Percentiles rank a stretch among this genome's conserved stretches.
Conservation (phyloP, 2,113 vertebrate species). For the Mormoops blainvillei region DNA sequence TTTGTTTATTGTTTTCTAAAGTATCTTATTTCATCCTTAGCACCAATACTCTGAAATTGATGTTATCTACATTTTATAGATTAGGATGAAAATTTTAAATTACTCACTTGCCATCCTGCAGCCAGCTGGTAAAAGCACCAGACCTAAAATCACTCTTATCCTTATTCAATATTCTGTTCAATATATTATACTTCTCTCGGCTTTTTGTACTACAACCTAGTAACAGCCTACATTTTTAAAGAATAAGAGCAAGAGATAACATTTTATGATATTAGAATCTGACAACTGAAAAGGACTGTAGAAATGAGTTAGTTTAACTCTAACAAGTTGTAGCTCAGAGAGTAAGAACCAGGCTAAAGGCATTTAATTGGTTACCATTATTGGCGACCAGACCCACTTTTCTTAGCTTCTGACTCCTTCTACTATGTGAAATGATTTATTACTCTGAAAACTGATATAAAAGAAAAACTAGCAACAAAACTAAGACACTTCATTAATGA, state of each 20-base stretch:
- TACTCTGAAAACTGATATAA: not conserved
- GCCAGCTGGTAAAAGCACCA: not conserved
- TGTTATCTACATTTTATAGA: not conserved
- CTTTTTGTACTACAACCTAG: not conserved
- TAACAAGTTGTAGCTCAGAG: not conserved
- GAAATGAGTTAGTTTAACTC: not conserved
- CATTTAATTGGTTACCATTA: not conserved
- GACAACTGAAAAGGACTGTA: not conserved
- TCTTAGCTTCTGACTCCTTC: not conserved
- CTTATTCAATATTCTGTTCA: not conserved
- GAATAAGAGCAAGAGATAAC: not conserved
- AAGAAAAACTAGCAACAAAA: not conserved
- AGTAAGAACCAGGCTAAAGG: not conserved
- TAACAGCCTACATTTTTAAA: not conserved
- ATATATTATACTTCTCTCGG: not conserved
- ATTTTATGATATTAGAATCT: not conserved
- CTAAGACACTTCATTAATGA: not conserved
- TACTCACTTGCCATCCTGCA: not conserved
- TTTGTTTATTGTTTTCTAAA: not conserved
- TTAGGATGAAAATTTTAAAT: not conserved
- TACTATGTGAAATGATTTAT: not conserved
- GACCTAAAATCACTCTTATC: not conserved
- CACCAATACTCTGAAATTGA: not conserved
- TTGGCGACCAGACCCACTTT: not conserved
- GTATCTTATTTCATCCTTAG: not conserved